Evolutionary conservation across 1,140 invertebrate genomes (phyloP), one percentile per base, ranked within the genome.

Genomic region (Uloborus diversus): DNA sequence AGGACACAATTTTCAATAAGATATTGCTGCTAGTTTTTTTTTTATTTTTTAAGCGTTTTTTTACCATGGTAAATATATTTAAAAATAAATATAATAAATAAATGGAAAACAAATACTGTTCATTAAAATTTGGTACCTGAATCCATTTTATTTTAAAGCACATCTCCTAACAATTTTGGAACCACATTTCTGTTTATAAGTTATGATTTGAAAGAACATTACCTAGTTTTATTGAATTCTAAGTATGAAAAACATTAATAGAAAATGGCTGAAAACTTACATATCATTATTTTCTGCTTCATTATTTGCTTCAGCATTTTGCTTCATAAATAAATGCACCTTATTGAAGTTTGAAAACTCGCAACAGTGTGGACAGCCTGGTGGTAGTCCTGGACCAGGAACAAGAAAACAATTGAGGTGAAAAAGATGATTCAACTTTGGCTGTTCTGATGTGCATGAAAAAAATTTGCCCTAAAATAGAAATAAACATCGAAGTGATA

Each of bases 331-430:
- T 17, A 75, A 75, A 17, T 75, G 11, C 13, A 64, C 59, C 20
- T 62, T 49, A 17, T 64, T 64, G 30, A 75, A 75, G 25, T 49
- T 28, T 3, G 71, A 64, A 64, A 64, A 75, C 28, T 17, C 53
- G 37, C 71, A 75, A 25, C 71, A 75, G 53, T 75, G 71, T 33
- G 71, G 71, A 51, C 71, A 75, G 4, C 71, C 32, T 49, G 71
- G 71, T 23, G 71, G 71, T n/a, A 75, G 53, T 9, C 71, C 59
- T 51, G 59, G 2, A 64, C 25, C 42, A 33, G 71, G 71, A 23
- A 75, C 11, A 53, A 75, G 57, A 9, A 62, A 64, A 49, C 71
- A 75, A 5, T 17, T 28, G 20, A 20, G 27, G 25, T 75, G 71
- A 35, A 75, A 75, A 9, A 75, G 33, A 64, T 75, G 71, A 64